Evolutionary conservation across 2,888 invertebrate genomes (phyloP), one percentile per base, ranked within the genome.

Genomic region (Yponomeuta evonymella): DNA sequence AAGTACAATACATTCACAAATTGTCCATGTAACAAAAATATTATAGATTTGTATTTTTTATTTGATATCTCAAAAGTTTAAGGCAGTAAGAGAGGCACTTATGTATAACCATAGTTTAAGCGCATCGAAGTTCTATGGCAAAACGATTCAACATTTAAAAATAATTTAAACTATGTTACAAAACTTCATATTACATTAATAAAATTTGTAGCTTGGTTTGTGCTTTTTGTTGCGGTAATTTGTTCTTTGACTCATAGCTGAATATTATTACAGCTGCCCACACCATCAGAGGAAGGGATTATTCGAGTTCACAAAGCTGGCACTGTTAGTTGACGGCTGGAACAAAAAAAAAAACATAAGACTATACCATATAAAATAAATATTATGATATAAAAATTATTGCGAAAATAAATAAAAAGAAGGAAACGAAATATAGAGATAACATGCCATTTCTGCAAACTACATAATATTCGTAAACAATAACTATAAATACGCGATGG

Each of bases 201-300:
- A 80, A 43, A 81, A 85, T 87, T 89, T 90, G 88, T 89, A 88
- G 86, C 85, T 83, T 81, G 77, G 76, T 89, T 90, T 89, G 90
- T 90, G 90, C 90, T 88, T 86, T 83, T 79, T 81, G 84, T 88
- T 87, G 79, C 83, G 74, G 77, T 80, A 80, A 75, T 85, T 88
- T 85, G 85, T 84, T 85, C 82, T 75, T 82, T 82, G 78, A 80
- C 77, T 81, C 81, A 79, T 79, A 79, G 81, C 79, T 82, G 84
- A 77, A 74, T 75, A 75, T 73, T n/a, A 48, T 73, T n/a, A 48
- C 51, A 12, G 12, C 63, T 63, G 70, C 70, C 70, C 74, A 74
- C 71, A 72, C 75, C 78, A 83, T 91, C 87, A 92, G 75, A 92
- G 90, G 79, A 92, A 92, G 74, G 92, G 92, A 77, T 92, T 92